phyloP scores from a whole-genome alignment of 2,888 invertebrate species.

The Orthosia gothica region DNA sequence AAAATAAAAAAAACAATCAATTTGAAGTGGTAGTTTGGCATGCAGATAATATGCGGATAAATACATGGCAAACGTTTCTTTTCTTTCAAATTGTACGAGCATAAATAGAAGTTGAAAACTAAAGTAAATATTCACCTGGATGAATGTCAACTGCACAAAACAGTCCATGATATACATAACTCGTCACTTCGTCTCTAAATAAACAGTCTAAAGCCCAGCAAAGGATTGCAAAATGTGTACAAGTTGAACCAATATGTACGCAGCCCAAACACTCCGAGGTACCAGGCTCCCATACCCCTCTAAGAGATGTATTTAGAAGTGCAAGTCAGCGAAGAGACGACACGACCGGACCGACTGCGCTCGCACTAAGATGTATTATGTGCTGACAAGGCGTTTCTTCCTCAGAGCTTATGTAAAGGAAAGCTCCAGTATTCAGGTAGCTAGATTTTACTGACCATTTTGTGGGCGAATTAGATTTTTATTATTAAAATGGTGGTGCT shows the following conservation, averaged over 20 bases:
- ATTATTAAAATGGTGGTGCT: constrained; percentile 59
- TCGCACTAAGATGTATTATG: constrained; percentile 61
- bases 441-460: constrained; percentile 56
- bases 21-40: background rate
- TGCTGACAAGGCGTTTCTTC: constrained; percentile 57
- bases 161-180: constrained; percentile 20
- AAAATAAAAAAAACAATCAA: background rate
- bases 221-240: constrained; percentile 41
- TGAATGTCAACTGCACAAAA: constrained; percentile 18
- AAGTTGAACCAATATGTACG: constrained; percentile 40
- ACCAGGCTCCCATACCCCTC: constrained; percentile 48
- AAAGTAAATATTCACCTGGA: background rate
- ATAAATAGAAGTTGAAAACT: background rate
- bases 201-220: constrained; percentile 30
- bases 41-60: background rate
- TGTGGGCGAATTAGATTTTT: constrained; percentile 60
- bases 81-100: background rate
- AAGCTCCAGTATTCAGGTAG: constrained; percentile 52
- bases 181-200: constrained; percentile 7
- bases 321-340: constrained; percentile 61
- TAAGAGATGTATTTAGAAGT: constrained; percentile 62
- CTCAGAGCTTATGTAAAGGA: constrained; percentile 50
- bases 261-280: constrained; percentile 35
- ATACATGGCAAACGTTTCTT: background rate
- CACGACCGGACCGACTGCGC: constrained; percentile 62